Evolutionary conservation across 1,140 invertebrate genomes (phyloP), one percentile per base, ranked within the genome.

Genomic region (Tetragnatha versicolor): DNA sequence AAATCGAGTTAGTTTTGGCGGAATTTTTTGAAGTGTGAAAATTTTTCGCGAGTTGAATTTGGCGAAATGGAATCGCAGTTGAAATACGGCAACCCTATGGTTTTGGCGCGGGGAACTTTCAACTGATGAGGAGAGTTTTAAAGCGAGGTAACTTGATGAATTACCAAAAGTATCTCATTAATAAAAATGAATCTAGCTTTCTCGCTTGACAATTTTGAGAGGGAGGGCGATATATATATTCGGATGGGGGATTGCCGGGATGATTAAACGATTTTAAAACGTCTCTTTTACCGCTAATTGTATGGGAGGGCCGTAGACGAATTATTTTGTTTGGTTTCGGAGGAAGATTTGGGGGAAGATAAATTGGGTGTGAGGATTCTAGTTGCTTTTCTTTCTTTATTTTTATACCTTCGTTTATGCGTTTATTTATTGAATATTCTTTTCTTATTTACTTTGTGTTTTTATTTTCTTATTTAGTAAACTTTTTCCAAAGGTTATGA

Each of bases 251-350:
- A 77, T 66, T 77, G 61, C 60, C 39, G 42, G 42, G 20, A 77
- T 77, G 73, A 77, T 77, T 77, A 77, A 77, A 42, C 61, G 73
- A 66, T 77, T 77, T 77, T 77, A 77, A 77, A 77, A 66, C 73
- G 73, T 42, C 73, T 60, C 73, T n/a, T n/a, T n/a, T 53, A 65
- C 70, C 70, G 39, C 70, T 73, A 73, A 73, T 73, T 73, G 55
- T 61, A 73, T 29, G 33, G 29, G 55, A 39, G 20, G 39, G 70
- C 37, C 35, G 37, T 31, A 31, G 55, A 73, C 69, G 60, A 55
- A 72, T 58, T 72, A 72, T 73, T 72, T 73, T 73, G 61, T 73
- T 73, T 39, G 70, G 29, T 69, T 69, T 31, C 45, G 25, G 25
- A 27, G 20, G 27, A 42, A 47, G 27, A 66, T 42, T 66, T 3